A percentile compares a stretch with the other conserved stretches of the same genome.
Conservation (phyloP, 2,888 invertebrate genomes). For the Epistrophella euchroma region DNA sequence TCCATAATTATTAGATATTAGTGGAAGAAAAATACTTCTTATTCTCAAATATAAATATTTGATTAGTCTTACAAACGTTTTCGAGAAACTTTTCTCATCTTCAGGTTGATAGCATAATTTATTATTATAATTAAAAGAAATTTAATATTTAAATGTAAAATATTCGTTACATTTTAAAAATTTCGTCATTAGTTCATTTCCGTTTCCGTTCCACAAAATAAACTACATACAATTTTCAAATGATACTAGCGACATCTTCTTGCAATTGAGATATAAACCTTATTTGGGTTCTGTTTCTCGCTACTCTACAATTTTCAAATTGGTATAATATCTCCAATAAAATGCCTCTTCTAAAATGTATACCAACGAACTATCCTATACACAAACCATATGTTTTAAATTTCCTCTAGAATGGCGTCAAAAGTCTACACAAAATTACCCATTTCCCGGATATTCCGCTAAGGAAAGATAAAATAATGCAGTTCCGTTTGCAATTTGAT, state of each 20-base stretch:
- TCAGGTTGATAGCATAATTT: no score
- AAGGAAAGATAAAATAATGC: slow-evolving; percentile 12
- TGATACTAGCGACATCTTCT: not conserved
- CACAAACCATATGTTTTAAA: slow-evolving; percentile 18
- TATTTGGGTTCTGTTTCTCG: not conserved
- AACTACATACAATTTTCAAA: not conserved
- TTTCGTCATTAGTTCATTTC: not conserved
- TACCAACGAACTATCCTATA: not conserved
- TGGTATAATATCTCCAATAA: not conserved
- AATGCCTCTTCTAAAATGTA: not conserved
- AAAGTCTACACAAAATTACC: slow-evolving; percentile 16
- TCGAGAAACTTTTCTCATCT: no score
- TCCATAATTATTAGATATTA: no score
- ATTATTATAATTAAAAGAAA: not conserved
- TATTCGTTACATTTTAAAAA: not conserved
- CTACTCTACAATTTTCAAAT: not conserved
- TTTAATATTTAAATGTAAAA: not conserved
- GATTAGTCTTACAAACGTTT: no score
- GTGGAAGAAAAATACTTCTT: no score
- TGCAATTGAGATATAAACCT: rapidly evolving
- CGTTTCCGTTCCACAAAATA: not conserved
- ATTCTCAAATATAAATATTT: no score
- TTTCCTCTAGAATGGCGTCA: not conserved
- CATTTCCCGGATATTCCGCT: slow-evolving; percentile 70
- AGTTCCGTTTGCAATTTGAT: slow-evolving; percentile 63